Percentiles rank a stretch among this genome's conserved stretches.
phyloP scores from a whole-genome alignment of 1,140 invertebrate genomes.

The Drosophila suzukii region DNA sequence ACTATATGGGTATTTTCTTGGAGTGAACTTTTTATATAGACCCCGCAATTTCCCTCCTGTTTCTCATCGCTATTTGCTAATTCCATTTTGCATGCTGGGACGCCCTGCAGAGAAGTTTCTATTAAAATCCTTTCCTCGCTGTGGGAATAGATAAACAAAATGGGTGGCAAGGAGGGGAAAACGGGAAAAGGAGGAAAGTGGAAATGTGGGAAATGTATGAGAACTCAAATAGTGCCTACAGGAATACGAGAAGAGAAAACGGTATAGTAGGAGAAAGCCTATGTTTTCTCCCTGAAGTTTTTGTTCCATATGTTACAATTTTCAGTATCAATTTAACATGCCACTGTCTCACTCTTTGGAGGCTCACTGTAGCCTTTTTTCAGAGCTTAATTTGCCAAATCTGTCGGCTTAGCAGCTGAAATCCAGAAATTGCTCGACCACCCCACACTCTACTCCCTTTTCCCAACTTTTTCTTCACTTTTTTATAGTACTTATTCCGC shows the following conservation, averaged over 20 bases:
- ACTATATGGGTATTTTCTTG: background rate
- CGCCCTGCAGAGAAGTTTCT: slow-evolving; percentile 44
- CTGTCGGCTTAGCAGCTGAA: slow-evolving; percentile 23
- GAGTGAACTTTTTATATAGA: background rate
- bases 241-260: background rate
- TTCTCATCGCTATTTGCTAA: slow-evolving; percentile 44
- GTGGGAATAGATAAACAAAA: slow-evolving; percentile 33
- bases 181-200: background rate
- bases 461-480: background rate
- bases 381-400: slow-evolving; percentile 39
- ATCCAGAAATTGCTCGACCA: slow-evolving; percentile 16
- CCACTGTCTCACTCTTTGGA: background rate
- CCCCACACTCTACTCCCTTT: background rate
- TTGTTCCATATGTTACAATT: background rate
- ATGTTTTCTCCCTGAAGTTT: background rate
- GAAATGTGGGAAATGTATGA: slow-evolving; percentile 8
- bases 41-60: background rate
- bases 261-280: background rate
- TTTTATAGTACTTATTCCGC: slow-evolving; percentile 45
- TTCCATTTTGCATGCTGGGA: slow-evolving; percentile 49
- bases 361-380: slow-evolving; percentile 23
- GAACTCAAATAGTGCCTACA: slow-evolving; percentile 9
- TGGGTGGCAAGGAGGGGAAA: background rate
- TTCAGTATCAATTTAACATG: background rate
- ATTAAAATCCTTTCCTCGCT: slow-evolving; percentile 46